Conservation (phyloP, 2,797 vertebrate genomes). For the Cynodonichthys magdalenae region DNA sequence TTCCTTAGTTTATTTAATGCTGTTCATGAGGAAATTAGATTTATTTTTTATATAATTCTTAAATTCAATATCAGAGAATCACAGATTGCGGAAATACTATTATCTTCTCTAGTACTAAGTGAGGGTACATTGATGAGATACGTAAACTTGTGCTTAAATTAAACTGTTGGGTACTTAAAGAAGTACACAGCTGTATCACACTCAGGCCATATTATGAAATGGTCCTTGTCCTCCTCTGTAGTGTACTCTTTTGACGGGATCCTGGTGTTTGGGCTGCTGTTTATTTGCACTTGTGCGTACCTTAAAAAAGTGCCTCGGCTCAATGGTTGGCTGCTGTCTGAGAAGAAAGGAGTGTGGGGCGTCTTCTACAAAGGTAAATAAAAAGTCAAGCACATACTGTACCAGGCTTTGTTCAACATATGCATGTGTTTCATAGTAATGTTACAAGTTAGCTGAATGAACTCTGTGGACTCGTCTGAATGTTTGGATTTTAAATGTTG, state of each 20-base stretch:
- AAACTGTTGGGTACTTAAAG: neutral
- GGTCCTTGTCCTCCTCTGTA: slow-evolving; percentile 47
- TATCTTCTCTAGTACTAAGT: no score
- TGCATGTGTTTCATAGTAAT: neutral
- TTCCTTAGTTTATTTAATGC: neutral
- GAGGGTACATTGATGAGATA: no score
- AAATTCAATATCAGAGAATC: no score
- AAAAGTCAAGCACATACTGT: neutral
- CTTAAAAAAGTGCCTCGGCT: slow-evolving; percentile 94
- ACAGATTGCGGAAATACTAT: no score
- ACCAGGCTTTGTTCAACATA: no score
- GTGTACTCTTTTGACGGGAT: slow-evolving; percentile 95
- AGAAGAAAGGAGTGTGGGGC: slow-evolving; percentile 92
- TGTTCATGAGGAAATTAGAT: neutral
- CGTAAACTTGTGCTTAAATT: no score
- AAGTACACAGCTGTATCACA: neutral
- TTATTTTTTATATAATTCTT: neutral
- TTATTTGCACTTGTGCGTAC: slow-evolving; percentile 95
- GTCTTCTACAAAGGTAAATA: slow-evolving; percentile 89
- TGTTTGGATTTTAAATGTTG: no score
- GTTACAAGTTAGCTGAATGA: no score
- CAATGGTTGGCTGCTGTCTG: slow-evolving; percentile 90
- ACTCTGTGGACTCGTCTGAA: no score
- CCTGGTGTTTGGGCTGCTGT: slow-evolving; percentile 92
- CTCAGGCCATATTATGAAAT: neutral